Conservation (phyloP, 1,140 invertebrate species). For the Phortica variegata region DNA sequence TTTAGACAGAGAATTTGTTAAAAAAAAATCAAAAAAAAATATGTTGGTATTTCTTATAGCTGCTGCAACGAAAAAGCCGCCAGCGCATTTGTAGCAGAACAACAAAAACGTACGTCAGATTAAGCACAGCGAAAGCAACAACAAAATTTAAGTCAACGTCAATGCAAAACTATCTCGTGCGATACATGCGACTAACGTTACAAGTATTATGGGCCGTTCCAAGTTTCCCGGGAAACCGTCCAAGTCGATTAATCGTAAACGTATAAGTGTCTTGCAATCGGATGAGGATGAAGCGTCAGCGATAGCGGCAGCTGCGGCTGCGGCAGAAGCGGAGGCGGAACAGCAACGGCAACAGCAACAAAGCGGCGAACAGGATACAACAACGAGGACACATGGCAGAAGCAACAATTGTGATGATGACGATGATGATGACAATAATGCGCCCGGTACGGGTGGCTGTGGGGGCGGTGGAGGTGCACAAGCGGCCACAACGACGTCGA, state of each 20-base stretch:
- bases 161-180: conserved; percentile 34
- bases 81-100: conserved; percentile 3
- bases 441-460: conserved; percentile 24
- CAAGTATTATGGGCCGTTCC: conserved; percentile 58
- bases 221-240: conserved; percentile 83
- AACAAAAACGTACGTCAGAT: conserved; percentile 15
- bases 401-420: conserved; percentile 52
- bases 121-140: conserved; percentile 9
- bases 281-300: conserved; percentile 51
- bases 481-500: not conserved
- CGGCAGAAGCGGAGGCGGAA: conserved; percentile 8
- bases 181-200: conserved; percentile 10
- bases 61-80: conserved; percentile 11
- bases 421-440: conserved; percentile 38
- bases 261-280: conserved; percentile 72
- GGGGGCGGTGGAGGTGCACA: conserved; percentile 2
- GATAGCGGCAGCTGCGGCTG: conserved; percentile 33
- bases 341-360: conserved; percentile 8
- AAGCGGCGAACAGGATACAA: conserved; percentile 23
- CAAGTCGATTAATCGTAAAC: conserved; percentile 78
- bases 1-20: no score
- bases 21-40: not conserved
- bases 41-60: conserved; percentile 18
- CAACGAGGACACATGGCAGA: conserved; percentile 30
- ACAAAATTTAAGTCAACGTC: conserved; percentile 19